Evolutionary conservation across 2,888 invertebrate genomes (phyloP).

Genomic region (Clivina fossor): DNA sequence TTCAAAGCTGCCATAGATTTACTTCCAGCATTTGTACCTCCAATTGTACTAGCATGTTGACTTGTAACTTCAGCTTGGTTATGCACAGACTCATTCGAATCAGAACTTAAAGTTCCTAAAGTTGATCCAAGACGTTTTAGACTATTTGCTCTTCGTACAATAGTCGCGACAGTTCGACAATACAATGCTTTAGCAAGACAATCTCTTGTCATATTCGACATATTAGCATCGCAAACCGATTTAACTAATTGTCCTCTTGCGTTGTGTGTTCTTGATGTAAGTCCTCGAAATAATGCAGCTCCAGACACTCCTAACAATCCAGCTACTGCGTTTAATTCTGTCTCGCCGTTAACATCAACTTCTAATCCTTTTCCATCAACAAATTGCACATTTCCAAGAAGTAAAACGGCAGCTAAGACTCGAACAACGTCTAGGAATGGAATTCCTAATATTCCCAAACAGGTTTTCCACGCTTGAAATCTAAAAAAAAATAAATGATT

Average conservation of each 20-base stretch:
- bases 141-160: constrained; percentile 90
- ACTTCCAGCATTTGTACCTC: constrained; percentile 73
- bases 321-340: constrained; percentile 84
- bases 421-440: constrained; percentile 92
- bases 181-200: constrained; percentile 89
- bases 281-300: constrained; percentile 74
- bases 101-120: constrained; percentile 83
- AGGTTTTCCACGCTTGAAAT: constrained; percentile 91
- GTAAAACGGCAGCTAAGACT: constrained; percentile 84
- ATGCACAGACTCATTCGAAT: constrained; percentile 89
- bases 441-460: constrained; percentile 86
- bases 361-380: constrained; percentile 75
- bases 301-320: constrained; percentile 78
- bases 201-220: constrained; percentile 87
- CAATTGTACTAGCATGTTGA: constrained; percentile 82
- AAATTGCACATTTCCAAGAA: constrained; percentile 91
- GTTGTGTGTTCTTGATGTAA: constrained; percentile 80
- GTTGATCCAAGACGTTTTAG: constrained; percentile 83
- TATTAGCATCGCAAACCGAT: constrained; percentile 79
- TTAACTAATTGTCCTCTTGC: constrained; percentile 77
- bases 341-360: constrained; percentile 78
- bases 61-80: constrained; percentile 83
- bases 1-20: constrained; percentile 90
- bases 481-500: constrained; percentile 50
- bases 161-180: constrained; percentile 91